Base-by-base conservation (phyloP, 2,113 vertebrate species). In the Tyto alba region DNA sequence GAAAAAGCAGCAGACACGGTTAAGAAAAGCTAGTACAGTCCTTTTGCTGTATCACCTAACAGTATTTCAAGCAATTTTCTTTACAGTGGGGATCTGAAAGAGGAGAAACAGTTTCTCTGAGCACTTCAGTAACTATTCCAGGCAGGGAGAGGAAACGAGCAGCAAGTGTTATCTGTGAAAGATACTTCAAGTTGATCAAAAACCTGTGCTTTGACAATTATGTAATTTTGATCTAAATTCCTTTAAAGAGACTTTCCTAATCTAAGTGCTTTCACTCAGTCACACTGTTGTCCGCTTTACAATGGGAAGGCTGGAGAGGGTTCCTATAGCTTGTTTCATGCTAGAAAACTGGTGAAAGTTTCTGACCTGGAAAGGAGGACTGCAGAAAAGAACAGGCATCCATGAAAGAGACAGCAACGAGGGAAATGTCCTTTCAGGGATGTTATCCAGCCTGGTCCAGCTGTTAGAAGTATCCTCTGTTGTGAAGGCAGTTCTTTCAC, bases 391-490 rank as follows among this genome's bases (percentile, higher is more conserved):
- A 62, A 26, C 41, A 74, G 23, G 4, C 32, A 66, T 66, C 45
- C 14, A 21, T 9, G 34, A 59, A 78, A 45, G 16, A 59, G 26
- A 41, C 9, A 89, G 7, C 3, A 25, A 59, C 1, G 13, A 48
- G 9, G 13, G 38, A 89, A 57, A 43, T 16, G 64, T 91, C 38
- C 47, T 47, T 29, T 38, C 36, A 36, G 45, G 21, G 2, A 2
- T 48, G 21, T 52, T 60, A 16, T 27, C 32, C 30, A n/a, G 12
- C 7, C 22, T 80, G 26, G 15, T 41, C 32, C 43, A 68, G 22
- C 7, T 7, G 7, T n/a, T 45, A 29, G 32, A 78, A 81, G 6
- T 32, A 10, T n/a, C 20, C 5, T 43, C 13, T 1, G 0, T 11
- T 38, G 27, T 3, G 4, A 26, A 77, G 50, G 30, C 74, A 56